Evolutionary conservation across 2,797 vertebrate genomes (phyloP).

Genomic region (Bryconaethiops microstoma): DNA sequence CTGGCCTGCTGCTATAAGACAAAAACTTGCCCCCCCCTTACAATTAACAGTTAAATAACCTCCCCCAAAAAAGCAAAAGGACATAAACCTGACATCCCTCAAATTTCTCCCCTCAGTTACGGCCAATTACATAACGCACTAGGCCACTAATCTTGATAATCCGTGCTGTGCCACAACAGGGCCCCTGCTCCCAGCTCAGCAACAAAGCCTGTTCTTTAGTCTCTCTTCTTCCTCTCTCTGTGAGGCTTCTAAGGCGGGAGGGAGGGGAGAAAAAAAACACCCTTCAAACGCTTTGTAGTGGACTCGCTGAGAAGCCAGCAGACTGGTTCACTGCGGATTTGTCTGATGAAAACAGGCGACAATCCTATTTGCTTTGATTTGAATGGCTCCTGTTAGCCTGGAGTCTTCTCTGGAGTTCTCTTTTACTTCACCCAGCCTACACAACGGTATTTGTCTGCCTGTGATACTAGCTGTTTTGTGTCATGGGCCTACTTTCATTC

Average conservation of each 20-base stretch:
- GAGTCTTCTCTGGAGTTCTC: conserved; percentile 16
- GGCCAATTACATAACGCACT: conserved; percentile 62
- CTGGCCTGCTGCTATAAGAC: not conserved
- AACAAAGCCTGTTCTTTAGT: conserved; percentile 51
- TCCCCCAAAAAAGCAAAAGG: not conserved
- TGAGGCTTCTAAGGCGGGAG: not conserved
- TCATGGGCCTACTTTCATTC: not conserved
- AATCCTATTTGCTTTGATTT: conserved; percentile 30
- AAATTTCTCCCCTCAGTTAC: conserved; percentile 49
- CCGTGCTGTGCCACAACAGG: conserved; percentile 57
- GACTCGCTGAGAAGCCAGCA: conserved; percentile 3
- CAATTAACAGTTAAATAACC: not conserved
- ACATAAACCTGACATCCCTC: conserved; percentile 14
- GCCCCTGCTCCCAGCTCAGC: conserved; percentile 41
- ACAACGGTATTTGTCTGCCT: not conserved
- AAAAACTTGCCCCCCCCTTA: not conserved
- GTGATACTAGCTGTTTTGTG: not conserved
- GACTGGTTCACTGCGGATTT: conserved; percentile 9
- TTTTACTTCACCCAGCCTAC: conserved; percentile 1
- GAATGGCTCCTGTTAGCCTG: conserved; percentile 15
- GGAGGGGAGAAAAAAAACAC: conserved; percentile 1
- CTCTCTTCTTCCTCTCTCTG: conserved; percentile 45
- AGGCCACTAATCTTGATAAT: conserved; percentile 63
- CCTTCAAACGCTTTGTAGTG: conserved; percentile 15
- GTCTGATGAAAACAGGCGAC: conserved; percentile 26